phyloP scores from a whole-genome alignment of 2,888 invertebrate genomes.

The Ptycholaimellus sp. region DNA sequence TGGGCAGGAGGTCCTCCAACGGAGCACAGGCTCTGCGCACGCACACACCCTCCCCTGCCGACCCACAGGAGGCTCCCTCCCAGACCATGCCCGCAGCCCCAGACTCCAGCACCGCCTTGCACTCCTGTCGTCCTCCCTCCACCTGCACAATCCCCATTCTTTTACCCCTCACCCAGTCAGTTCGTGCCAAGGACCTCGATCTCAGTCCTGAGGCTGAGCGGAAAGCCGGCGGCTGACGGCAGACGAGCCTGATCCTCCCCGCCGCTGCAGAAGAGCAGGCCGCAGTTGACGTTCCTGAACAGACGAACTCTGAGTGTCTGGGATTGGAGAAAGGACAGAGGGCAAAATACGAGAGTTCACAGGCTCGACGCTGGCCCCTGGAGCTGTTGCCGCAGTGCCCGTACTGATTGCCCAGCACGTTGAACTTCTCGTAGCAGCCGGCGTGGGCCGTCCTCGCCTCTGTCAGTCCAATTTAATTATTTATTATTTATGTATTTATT shows the following conservation, averaged over 20 bases:
- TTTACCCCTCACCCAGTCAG: not conserved
- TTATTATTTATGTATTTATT: not conserved
- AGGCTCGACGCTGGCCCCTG: constrained; percentile 11
- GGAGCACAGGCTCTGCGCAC: constrained; percentile 65
- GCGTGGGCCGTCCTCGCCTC: constrained; percentile 53
- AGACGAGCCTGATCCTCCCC: constrained; percentile 31
- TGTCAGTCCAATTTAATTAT: constrained; percentile 12
- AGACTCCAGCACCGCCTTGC: not conserved
- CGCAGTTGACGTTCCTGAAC: constrained; percentile 57
- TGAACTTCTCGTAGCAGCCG: constrained; percentile 78
- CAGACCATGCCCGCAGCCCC: constrained; percentile 45
- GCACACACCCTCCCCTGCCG: constrained; percentile 73
- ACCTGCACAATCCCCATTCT: too few relatives aligned
- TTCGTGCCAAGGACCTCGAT: constrained; percentile 5
- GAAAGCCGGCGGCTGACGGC: constrained; percentile 4
- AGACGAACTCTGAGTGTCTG: too few relatives aligned
- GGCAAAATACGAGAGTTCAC: too few relatives aligned
- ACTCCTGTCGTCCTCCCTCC: too few relatives aligned
- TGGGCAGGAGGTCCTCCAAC: constrained; percentile 13
- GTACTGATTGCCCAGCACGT: constrained; percentile 72
- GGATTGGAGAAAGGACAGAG: too few relatives aligned
- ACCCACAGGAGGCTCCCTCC: constrained; percentile 79
- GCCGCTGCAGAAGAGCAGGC: constrained; percentile 72
- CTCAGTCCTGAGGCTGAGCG: not conserved
- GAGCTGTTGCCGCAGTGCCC: constrained; percentile 57